Percentiles rank a stretch among this genome's conserved stretches.
These are phyloP conservation scores for Physeter macrocephalus DNA, from an alignment of 2,113 vertebrate species.

Conservation along the genomic window DNA sequence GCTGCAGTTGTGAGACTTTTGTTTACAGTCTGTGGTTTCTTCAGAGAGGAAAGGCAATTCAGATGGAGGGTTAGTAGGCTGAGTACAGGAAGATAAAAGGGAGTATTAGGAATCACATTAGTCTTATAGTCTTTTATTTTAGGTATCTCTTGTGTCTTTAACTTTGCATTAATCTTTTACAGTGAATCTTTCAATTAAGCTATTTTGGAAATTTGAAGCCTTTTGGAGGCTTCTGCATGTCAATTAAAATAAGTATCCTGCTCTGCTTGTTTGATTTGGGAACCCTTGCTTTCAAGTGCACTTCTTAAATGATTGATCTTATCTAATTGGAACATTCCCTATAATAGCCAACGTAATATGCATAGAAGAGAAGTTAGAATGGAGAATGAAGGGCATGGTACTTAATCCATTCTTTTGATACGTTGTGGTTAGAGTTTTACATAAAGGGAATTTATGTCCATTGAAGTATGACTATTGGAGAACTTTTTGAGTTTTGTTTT, in stretches of 20 bases:
- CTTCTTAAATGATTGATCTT: background rate
- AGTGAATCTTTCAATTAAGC: background rate
- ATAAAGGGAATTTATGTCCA: background rate
- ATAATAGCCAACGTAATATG: background rate
- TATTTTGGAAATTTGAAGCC: background rate
- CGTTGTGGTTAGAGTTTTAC: background rate
- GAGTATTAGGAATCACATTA: background rate
- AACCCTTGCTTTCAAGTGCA: background rate
- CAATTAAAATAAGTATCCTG: background rate
- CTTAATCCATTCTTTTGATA: background rate
- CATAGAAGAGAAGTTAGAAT: background rate
- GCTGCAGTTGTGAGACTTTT: background rate
- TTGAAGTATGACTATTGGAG: background rate
- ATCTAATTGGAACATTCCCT: background rate
- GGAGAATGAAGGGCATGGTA: background rate
- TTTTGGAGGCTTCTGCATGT: background rate
- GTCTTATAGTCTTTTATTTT: background rate
- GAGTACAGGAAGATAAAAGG: background rate
- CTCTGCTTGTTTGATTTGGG: background rate
- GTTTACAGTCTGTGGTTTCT: background rate
- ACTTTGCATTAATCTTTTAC: background rate
- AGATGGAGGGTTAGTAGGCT: background rate
- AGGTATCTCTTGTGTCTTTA: background rate
- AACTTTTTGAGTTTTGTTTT: background rate
- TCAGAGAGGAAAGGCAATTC: background rate